Base-by-base conservation (phyloP, 2,113 vertebrate species). In the Rhinoptilus africanus region DNA sequence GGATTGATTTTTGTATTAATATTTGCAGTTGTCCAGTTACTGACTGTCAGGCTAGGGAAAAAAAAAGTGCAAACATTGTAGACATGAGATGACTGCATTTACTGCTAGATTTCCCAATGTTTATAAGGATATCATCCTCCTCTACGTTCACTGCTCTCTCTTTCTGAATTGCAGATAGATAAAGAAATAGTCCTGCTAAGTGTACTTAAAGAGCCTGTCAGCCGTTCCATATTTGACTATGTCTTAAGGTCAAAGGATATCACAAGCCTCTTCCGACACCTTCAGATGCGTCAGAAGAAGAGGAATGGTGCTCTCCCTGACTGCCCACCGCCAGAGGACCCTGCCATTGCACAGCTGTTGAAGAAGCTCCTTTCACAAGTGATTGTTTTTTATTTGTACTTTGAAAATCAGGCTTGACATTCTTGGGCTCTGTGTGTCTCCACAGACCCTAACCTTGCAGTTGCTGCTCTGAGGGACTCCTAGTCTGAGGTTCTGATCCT, bases 311-410 rank as follows among this genome's bases (percentile, higher is more conserved):
- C 96, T 18, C 98, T 99, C 59, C 98, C 98, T 3, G 99, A 99
- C 88, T 99, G 99, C 93, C 99, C 99, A 4, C 97, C 98, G 1
- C 99, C 99, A 0, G 99, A 99, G 57, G 99, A 99, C 78, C 99
- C 99, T 16, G 98, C 99, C 89, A 98, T 99, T 62, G 99, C 98
- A 3, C 99, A 99, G 96, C 98, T 99, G 10, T 97, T 99, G 22
- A 99, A 99, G 98, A 99, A 99, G 87, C 97, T 99, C 27, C 98
- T 99, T 41, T 99, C 99, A 47, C 99, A 99, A 98, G 99, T 99
- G 89, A 97, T 32, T 93, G 45, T 1, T 9, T 88, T 82, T 82
- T 10, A 11, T 87, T 76, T 74, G 10, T 88, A 39, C 7, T 86
- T 81, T 28, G 32, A 56, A 72, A 92, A 21, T 62, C 74, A 93